phyloP scores from a whole-genome alignment of 92 coral and sea anemone genomes.

The Heteractis magnifica region DNA sequence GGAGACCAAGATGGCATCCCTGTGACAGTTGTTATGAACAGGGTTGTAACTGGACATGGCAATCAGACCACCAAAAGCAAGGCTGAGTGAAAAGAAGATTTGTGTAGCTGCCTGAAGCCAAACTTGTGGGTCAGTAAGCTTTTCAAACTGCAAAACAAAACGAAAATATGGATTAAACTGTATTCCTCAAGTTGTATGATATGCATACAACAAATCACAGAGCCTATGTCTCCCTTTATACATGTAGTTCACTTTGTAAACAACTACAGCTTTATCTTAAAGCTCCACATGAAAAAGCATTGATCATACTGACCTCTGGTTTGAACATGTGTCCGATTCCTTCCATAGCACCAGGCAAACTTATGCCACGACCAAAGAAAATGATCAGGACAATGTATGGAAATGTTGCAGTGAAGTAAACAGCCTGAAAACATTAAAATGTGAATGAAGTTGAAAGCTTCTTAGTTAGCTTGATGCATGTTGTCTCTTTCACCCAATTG shows the following conservation, averaged over 20 bases:
- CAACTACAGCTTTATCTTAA: no score
- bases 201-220: neutral
- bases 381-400: slow-evolving; percentile 84
- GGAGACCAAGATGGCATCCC: slow-evolving; percentile 89
- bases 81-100: slow-evolving; percentile 88
- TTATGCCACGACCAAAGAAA: slow-evolving; percentile 86
- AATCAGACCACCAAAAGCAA: slow-evolving; percentile 91
- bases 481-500: no score
- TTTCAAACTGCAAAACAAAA: slow-evolving; percentile 55
- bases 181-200: neutral
- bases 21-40: slow-evolving; percentile 84
- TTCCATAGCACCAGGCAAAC: slow-evolving; percentile 79
- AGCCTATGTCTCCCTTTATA: no score
- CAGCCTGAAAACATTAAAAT: slow-evolving; percentile 60
- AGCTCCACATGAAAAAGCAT: no score
- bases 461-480: neutral
- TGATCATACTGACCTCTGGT: slow-evolving; percentile 63
- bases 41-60: slow-evolving; percentile 97
- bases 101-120: slow-evolving; percentile 97
- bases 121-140: slow-evolving; percentile 69
- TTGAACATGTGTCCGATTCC: slow-evolving; percentile 86
- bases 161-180: neutral
- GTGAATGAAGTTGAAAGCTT: neutral
- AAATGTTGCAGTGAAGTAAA: slow-evolving; percentile 86
- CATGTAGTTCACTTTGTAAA: no score